phyloP scores from a whole-genome alignment of 2,113 vertebrate species.

The Riparia riparia region DNA sequence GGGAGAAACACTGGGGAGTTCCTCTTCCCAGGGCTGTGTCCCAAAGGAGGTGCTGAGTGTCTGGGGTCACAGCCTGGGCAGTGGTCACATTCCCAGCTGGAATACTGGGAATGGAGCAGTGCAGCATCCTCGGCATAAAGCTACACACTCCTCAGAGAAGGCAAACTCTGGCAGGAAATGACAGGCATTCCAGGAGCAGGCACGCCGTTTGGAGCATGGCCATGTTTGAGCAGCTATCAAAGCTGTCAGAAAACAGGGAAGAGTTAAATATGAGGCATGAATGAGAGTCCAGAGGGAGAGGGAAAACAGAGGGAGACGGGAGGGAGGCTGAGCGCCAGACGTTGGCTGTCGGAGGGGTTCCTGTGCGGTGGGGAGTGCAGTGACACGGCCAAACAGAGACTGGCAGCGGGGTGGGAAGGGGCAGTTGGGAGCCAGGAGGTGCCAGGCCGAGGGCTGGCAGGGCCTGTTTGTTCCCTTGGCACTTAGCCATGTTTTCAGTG shows the following conservation, averaged over 20 bases:
- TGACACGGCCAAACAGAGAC: not conserved
- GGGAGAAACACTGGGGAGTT: not conserved
- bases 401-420: fast-evolving
- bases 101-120: not conserved
- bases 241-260: slow-evolving; percentile 22
- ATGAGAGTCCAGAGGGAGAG: not conserved
- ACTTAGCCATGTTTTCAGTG: not conserved
- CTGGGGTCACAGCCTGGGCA: not conserved
- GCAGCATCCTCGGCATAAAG: not conserved
- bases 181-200: not conserved
- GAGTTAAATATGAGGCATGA: not conserved
- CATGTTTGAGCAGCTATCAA: not conserved
- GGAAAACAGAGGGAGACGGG: not conserved
- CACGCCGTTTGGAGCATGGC: not conserved
- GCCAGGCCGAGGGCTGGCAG: fast-evolving
- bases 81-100: not conserved
- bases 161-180: not conserved
- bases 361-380: not conserved
- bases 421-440: not conserved
- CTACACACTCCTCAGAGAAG: not conserved
- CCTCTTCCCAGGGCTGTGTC: not conserved
- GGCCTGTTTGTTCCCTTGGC: not conserved
- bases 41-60: not conserved
- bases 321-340: not conserved
- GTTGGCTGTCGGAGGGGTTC: not conserved